A percentile compares a stretch with the other conserved stretches of the same genome.
Evolutionary conservation across 2,113 vertebrate genomes (phyloP).

Genomic region (Passer domesticus): DNA sequence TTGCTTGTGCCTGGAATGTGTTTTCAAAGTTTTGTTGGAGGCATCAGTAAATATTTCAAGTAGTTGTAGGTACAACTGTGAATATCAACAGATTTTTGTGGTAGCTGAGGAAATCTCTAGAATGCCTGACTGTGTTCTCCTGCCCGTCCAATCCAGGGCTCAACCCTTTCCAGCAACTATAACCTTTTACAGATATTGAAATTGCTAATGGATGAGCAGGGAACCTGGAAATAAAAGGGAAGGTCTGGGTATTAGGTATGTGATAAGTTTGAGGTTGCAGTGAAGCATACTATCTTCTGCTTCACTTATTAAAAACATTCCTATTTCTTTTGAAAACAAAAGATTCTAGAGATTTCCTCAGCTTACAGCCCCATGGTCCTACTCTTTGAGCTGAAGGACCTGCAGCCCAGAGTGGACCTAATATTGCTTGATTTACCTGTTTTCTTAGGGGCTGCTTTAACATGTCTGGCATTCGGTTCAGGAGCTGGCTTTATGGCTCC

Average conservation of each 20-base stretch:
- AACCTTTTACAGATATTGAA: neutral
- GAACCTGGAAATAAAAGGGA: neutral
- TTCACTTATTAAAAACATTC: neutral
- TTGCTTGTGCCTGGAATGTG: neutral
- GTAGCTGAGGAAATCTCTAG: neutral
- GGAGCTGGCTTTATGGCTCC: neutral
- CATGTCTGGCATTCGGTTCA: neutral
- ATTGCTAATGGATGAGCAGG: neutral
- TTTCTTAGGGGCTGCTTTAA: neutral
- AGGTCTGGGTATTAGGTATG: neutral
- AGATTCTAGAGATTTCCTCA: neutral
- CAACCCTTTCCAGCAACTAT: neutral
- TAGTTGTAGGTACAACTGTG: neutral
- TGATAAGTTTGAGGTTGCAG: neutral
- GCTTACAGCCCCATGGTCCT: neutral
- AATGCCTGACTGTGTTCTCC: neutral
- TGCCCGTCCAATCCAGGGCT: neutral
- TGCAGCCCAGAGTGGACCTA: neutral
- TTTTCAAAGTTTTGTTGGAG: conserved; percentile 1
- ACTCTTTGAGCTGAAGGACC: neutral
- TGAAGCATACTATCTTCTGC: neutral
- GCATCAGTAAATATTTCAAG: neutral
- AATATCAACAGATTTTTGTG: neutral
- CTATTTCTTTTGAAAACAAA: neutral
- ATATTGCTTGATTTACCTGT: neutral